Evolutionary conservation across 1,140 invertebrate species (phyloP), one percentile per base, ranked within the genome.

Genomic region (Eubasilissa regina): DNA sequence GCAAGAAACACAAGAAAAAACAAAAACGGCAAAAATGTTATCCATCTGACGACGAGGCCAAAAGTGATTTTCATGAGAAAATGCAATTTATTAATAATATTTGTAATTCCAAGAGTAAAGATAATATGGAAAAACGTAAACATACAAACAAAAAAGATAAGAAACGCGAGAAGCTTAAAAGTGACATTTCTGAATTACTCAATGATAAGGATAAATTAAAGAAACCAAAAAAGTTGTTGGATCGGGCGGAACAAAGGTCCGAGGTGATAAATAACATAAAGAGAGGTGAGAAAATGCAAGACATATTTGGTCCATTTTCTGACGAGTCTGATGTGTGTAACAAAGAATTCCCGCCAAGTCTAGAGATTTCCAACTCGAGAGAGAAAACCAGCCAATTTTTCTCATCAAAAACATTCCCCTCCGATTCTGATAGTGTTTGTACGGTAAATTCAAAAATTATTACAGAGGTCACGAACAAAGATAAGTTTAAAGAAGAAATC

Each of bases 281-380:
- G 84, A 90, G 91, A 75, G 93, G 93, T 73, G 93, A 94, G 55
- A 93, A 95, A 84, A 95, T 96, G 93, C 94, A 96, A 86, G 94
- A 95, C 83, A 96, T 96, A 75, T 97, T 96, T 86, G 95, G 95
- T 4, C 94, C 95, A 0, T 88, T 96, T 43, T 96, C 95, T 0
- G 95, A 97, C 84, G 94, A 96, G 44, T 89, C 88, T 21, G 89
- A 89, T 79, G 79, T 66, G 86, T 84, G 85, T 85, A 72, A 75
- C 48, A 80, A 80, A 73, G 79, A 80, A 21, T 62, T 62, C 55
- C 35, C 64, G 17, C 25, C 70, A 17, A 25, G n/a, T 15, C 58
- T 76, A 43, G 79, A 80, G 47, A 21, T 56, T 13, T 73, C 70
- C 9, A 70, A 82, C 70, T 64, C 58, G 0, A 80, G 77, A 75